Percentiles rank a stretch among this genome's conserved stretches.
Conservation (phyloP, 2,113 vertebrate genomes). For the Ictalurus furcatus region DNA sequence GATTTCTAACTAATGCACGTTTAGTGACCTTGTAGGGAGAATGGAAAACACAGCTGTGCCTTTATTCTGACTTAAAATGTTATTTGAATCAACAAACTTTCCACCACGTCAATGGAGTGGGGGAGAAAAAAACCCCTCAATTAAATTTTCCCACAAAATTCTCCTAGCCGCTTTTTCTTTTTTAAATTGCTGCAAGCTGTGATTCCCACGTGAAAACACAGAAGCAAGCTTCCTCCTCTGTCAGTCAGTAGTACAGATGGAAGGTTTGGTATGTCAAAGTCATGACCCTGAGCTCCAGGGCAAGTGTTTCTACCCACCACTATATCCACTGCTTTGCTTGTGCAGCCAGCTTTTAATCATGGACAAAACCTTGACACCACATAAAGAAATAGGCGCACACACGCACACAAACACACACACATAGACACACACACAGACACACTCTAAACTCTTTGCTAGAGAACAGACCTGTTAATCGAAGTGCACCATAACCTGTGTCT, state of each 20-base stretch:
- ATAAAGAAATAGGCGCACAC: slow-evolving; percentile 13
- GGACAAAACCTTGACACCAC: slow-evolving; percentile 1
- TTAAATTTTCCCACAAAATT: slow-evolving; percentile 88
- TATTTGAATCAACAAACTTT: slow-evolving; percentile 83
- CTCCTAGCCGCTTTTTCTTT: slow-evolving; percentile 74
- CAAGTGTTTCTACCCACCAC: slow-evolving; percentile 83
- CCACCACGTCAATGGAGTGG: slow-evolving; percentile 73
- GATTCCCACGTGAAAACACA: slow-evolving; percentile 95
- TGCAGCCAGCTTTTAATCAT: slow-evolving; percentile 85
- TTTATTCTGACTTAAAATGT: slow-evolving; percentile 72
- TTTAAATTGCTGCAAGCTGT: slow-evolving; percentile 84
- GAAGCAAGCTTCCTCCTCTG: slow-evolving; percentile 84
- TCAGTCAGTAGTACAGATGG: slow-evolving; percentile 84
- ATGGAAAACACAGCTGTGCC: slow-evolving; percentile 78
- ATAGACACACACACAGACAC: slow-evolving; percentile 13
- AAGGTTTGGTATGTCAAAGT: slow-evolving; percentile 82
- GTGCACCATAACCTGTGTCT: not conserved
- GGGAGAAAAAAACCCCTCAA: slow-evolving; percentile 74
- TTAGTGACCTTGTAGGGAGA: slow-evolving; percentile 66
- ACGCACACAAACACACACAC: slow-evolving; percentile 8
- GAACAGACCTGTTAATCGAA: slow-evolving; percentile 38
- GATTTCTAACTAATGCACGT: slow-evolving; percentile 71
- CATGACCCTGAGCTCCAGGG: slow-evolving; percentile 81
- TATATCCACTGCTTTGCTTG: slow-evolving; percentile 81
- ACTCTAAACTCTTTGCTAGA: slow-evolving; percentile 29